Evolutionary conservation across 2,888 invertebrate species (phyloP).

Genomic region (Tolmerus cingulatus): DNA sequence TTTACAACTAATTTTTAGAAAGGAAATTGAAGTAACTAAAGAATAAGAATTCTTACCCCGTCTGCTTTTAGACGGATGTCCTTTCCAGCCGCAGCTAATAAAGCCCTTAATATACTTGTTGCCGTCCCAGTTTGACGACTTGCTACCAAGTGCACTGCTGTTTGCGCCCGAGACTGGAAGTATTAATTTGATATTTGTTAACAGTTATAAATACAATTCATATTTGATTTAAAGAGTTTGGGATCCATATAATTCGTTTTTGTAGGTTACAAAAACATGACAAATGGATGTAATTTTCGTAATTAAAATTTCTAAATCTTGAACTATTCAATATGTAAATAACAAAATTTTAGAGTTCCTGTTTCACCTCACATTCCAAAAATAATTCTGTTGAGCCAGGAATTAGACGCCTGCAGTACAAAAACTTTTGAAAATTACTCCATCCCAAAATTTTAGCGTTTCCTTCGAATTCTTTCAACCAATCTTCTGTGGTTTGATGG

Average conservation of each 20-base stretch:
- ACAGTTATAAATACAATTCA: neutral
- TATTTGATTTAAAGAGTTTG: neutral
- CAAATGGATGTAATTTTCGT: neutral
- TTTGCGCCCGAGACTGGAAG: constrained; percentile 85
- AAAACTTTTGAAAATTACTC: constrained; percentile 25
- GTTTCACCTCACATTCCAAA: constrained; percentile 22
- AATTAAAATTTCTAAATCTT: neutral
- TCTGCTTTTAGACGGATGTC: constrained; percentile 88
- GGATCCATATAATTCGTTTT: neutral
- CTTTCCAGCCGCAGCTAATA: constrained; percentile 87
- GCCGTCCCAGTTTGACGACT: constrained; percentile 92
- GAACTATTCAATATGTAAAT: neutral
- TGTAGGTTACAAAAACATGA: neutral
- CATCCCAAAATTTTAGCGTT: constrained; percentile 22
- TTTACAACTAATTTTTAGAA: too few relatives aligned
- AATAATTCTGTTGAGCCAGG: constrained; percentile 14
- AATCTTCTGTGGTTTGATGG: neutral
- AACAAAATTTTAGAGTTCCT: neutral
- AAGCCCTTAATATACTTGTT: constrained; percentile 85
- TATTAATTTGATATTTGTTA: neutral
- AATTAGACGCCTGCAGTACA: constrained; percentile 9
- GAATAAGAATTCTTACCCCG: constrained; percentile 73
- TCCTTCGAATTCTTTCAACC: neutral
- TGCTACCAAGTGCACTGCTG: constrained; percentile 94
- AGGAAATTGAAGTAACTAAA: neutral